Conservation (phyloP, 2,797 vertebrate genomes). For the Chiloscyllium punctatum region DNA sequence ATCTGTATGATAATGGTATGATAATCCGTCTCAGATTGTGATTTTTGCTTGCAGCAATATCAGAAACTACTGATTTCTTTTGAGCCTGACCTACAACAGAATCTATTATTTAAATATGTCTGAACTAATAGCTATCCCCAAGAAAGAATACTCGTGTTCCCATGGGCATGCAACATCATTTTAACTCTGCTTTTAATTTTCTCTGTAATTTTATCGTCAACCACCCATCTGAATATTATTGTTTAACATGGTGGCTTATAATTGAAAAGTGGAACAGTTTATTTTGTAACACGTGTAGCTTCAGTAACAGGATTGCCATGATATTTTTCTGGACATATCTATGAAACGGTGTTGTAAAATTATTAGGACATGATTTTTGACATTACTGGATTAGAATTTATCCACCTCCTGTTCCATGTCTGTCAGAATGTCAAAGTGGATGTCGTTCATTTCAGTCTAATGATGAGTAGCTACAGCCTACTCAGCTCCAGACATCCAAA, state of each 20-base stretch:
- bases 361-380: background rate
- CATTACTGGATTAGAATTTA: background rate
- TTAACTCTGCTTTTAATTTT: background rate
- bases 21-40: background rate
- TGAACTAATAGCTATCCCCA: background rate
- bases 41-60: too few species aligned
- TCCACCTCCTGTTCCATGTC: background rate
- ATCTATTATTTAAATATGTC: slow-evolving; percentile 5
- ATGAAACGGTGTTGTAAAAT: background rate
- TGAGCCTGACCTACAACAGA: background rate
- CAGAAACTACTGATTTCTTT: background rate
- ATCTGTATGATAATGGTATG: background rate
- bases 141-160: background rate
- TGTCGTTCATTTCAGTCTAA: background rate
- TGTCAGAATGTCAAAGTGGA: background rate
- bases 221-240: background rate
- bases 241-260: background rate
- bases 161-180: background rate
- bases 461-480: background rate
- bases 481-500: background rate
- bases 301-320: background rate
- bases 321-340: background rate
- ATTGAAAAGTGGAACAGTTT: background rate
- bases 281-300: background rate
- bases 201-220: background rate